Base-by-base conservation (phyloP, 2,888 invertebrate genomes). In the Ophion costatus region DNA sequence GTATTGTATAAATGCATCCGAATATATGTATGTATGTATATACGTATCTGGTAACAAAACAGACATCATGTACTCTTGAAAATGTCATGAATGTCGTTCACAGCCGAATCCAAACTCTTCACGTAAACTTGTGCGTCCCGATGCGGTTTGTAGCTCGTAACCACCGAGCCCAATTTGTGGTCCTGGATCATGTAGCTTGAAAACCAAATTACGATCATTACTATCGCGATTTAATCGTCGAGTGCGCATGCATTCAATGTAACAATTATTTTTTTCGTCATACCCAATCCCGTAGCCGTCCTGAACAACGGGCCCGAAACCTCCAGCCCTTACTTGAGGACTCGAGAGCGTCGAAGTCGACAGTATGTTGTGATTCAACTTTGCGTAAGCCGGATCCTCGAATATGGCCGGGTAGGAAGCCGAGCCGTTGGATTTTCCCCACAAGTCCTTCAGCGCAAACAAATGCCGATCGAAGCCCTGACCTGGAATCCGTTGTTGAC, bases 391-490 rank as follows among this genome's bases (percentile, higher is more conserved):
- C 45, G 96, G 95, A 87, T 98, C 98, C 86, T 95, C 94, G 91
- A 96, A 98, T 59, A 98, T 92, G 11, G 94, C 95, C 20, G 97
- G 96, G 75, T 94, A 92, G 6, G 81, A 51, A 67, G 20, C 38
- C 0, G 90, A 87, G 4, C 95, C 88, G n/a, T 94, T 94, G 80
- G 95, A 94, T 57, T 95, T 94, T 90, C 96, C 95, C 0, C 97
- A 97, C 11, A 97, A 95, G 87, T 96, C 95, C 92, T 96, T 96
- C 74, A 99, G 93, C 0, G 97, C 98, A 93, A 98, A 99, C 89
- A 99, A 94, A 94, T 99, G 99, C 7, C 99, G 95, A 94, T 99
- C 99, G 93, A 99, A 99, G 24, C 98, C 99, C 94, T 99, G 98
- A 0, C 99, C 96, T 96, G 88, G 57, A 92, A 89, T 57, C 2